Percentiles rank a stretch among this genome's conserved stretches.
Conservation (phyloP, 2,888 invertebrate genomes). For the Dyspetes luteomarginatus region DNA sequence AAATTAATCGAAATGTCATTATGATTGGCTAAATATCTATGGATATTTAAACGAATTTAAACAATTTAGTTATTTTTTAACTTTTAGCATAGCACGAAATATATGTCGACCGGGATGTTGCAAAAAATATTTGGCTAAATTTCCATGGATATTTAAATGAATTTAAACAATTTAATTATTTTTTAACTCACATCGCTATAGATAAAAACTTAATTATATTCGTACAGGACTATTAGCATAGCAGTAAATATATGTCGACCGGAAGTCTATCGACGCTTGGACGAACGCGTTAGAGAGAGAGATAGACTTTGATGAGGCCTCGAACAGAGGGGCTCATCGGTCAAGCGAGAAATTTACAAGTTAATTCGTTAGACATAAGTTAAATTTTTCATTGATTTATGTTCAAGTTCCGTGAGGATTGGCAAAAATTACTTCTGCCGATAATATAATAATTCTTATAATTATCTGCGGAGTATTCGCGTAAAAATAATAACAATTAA, state of each 20-base stretch:
- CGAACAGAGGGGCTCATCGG: no score
- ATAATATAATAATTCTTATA: slow-evolving; percentile 95
- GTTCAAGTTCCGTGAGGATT: slow-evolving; percentile 84
- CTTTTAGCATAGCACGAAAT: neutral
- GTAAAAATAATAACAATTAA: slow-evolving; percentile 87
- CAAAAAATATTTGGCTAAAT: no score
- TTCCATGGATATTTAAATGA: neutral
- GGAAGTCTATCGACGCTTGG: slow-evolving; percentile 52
- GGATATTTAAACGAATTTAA: neutral
- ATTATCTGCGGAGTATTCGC: slow-evolving; percentile 95
- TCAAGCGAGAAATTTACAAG: slow-evolving; percentile 40
- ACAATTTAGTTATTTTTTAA: neutral
- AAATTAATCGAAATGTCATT: no score
- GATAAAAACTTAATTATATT: slow-evolving; percentile 25
- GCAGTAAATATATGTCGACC: slow-evolving; percentile 15
- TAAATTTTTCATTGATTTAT: slow-evolving; percentile 91
- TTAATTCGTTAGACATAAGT: no score
- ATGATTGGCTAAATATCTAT: no score
- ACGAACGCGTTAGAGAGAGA: slow-evolving; percentile 32
- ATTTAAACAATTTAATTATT: neutral
- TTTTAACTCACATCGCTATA: neutral
- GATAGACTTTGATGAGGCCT: slow-evolving; percentile 37
- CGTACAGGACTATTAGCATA: neutral
- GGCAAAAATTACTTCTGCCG: slow-evolving; percentile 95
- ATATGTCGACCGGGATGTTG: neutral